A percentile compares a stretch with the other conserved stretches of the same genome.
Conservation (phyloP, 92 coral and sea anemone species). For the Epizoanthus ramosus region DNA sequence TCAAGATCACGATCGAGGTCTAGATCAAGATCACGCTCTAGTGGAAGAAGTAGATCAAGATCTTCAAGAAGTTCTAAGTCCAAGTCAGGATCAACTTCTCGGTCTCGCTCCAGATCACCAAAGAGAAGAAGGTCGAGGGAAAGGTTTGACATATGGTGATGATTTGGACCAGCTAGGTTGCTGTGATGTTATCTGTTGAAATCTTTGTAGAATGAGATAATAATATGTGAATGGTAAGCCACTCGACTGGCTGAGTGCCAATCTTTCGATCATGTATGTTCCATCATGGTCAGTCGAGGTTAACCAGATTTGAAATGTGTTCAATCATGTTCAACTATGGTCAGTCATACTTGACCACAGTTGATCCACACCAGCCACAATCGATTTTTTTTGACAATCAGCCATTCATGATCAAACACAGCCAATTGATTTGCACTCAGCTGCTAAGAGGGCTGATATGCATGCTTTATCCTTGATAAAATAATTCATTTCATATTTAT, state of each 20-base stretch:
- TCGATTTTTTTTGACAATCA: too few relatives aligned
- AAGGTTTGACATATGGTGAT: conserved; percentile 37
- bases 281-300: too few relatives aligned
- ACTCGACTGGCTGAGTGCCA: background rate
- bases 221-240: background rate
- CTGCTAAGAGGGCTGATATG: background rate
- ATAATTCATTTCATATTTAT: background rate
- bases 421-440: too few relatives aligned
- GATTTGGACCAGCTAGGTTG: background rate
- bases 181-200: background rate
- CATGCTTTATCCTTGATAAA: background rate
- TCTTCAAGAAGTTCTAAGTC: conserved; percentile 50
- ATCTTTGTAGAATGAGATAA: background rate
- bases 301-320: too few relatives aligned
- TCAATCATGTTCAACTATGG: too few relatives aligned
- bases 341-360: too few relatives aligned
- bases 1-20: conserved; percentile 72
- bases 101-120: conserved; percentile 71
- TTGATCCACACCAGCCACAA: too few relatives aligned
- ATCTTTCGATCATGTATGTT: too few relatives aligned
- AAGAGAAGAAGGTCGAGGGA: conserved; percentile 44
- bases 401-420: too few relatives aligned
- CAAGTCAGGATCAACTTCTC: conserved; percentile 43
- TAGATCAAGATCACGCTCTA: conserved; percentile 57
- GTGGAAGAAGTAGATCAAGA: conserved; percentile 40